Percentiles rank a stretch among this genome's conserved stretches.
Evolutionary conservation across 2,888 invertebrate species (phyloP).

Genomic region (Andrena bicolor): DNA sequence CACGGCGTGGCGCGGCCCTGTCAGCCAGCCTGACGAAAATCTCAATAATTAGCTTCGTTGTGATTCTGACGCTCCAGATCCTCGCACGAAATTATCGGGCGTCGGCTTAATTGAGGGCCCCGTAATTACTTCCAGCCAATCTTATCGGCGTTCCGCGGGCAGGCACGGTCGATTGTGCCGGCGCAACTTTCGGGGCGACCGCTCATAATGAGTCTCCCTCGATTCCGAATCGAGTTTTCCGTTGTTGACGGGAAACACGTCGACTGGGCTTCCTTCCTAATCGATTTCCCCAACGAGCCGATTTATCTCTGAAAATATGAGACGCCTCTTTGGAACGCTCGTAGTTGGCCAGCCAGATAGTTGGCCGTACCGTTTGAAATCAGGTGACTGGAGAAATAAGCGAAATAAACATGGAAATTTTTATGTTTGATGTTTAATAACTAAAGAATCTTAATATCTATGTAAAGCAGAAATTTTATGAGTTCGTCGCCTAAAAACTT

Average conservation of each 20-base stretch:
- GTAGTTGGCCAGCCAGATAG: neutral
- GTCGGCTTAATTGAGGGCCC: conserved; percentile 63
- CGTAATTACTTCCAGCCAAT: conserved; percentile 69
- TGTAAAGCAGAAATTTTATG: too few species aligned
- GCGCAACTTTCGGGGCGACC: conserved; percentile 29
- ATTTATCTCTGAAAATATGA: neutral
- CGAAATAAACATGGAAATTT: neutral
- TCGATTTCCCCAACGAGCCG: neutral
- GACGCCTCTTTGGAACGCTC: neutral
- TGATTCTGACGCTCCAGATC: conserved; percentile 64
- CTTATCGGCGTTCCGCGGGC: conserved; percentile 56
- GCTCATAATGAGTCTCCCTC: conserved; percentile 40
- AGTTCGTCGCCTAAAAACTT: too few species aligned
- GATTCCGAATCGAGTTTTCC: conserved; percentile 26
- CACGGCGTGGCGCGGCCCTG: conserved; percentile 58
- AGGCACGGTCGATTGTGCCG: conserved; percentile 37
- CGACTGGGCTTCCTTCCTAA: neutral
- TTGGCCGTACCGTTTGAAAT: neutral
- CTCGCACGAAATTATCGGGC: conserved; percentile 69
- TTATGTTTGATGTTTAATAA: neutral
- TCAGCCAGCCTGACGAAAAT: conserved; percentile 69
- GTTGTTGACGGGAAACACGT: neutral
- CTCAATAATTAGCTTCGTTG: conserved; percentile 75
- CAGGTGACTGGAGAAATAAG: neutral
- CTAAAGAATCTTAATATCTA: too few species aligned